Evolutionary conservation across 53 echinoderm and acorn worm genomes (phyloP).

Genomic region (Echinometra lucunter): DNA sequence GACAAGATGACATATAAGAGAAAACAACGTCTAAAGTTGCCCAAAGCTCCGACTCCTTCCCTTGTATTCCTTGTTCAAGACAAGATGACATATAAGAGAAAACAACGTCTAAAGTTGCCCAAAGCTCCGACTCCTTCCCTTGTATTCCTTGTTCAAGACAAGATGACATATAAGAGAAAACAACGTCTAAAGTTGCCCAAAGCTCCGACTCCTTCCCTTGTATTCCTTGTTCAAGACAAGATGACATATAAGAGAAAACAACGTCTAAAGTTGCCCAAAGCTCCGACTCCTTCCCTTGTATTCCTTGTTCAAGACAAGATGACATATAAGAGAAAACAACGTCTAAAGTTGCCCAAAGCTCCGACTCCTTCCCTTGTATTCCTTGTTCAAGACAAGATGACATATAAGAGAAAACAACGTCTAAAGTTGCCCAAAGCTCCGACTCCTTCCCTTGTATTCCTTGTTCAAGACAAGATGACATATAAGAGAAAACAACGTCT

Average conservation of each 20-base stretch:
- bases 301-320: background rate
- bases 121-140: background rate
- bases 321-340: background rate
- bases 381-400: background rate
- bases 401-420: background rate
- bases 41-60: background rate
- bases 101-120: background rate
- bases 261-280: background rate
- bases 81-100: background rate
- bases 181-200: background rate
- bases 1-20: background rate
- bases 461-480: background rate
- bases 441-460: background rate
- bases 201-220: background rate
- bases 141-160: background rate
- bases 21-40: background rate
- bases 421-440: background rate
- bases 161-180: background rate
- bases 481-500: background rate
- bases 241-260: background rate
- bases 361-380: background rate
- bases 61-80: background rate
- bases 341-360: background rate
- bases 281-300: background rate
- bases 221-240: background rate